Base-by-base conservation (phyloP, 1,140 invertebrate genomes). In the Trissolcus basalis region DNA sequence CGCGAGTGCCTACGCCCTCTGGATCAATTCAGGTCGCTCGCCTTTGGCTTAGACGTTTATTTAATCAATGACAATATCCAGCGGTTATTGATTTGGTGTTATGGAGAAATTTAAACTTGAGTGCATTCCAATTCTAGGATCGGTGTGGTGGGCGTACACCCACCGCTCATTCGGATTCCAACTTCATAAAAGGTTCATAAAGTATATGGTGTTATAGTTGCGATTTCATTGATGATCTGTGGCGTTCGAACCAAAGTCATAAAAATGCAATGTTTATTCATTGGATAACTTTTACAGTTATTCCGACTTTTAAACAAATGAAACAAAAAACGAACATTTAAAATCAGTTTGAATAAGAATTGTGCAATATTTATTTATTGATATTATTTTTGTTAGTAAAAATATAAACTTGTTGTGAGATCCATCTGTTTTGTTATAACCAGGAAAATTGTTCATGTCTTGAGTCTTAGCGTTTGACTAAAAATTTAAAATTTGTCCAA, bases 51-150 rank as follows among this genome's bases (percentile, higher is more conserved):
- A 10, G 51, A 58, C 77, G 74, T 69, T 73, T 67, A 80, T 70
- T 73, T 69, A 81, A 82, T 83, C 85, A 87, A 85, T 80, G 80
- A 84, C 82, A 74, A 83, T 85, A 83, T 86, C 51, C 83, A 64
- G 72, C 79, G 68, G 68, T 79, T 85, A 85, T 87, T 82, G 80
- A 79, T 72, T 78, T 60, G 35, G 67, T 67, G 86, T 86, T 85
- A 76, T 84, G 35, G 16, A 7, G 39, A 84, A 87, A 85, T 82
- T 87, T 72, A 77, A 80, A 82, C 80, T 84, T 82, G 79, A 84
- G 84, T 86, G 85, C 81, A 83, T 83, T 87, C 77, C 80, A 84
- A 87, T 87, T 82, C 84, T 61, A 60, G 45, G 54, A 53, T 67
- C 50, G 50, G 80, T 63, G 74, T 59, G 54, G 80, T 81, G 82